A percentile compares a stretch with the other conserved stretches of the same genome.
Conservation (phyloP, 1,140 invertebrate genomes). For the Orchestia grillus region DNA sequence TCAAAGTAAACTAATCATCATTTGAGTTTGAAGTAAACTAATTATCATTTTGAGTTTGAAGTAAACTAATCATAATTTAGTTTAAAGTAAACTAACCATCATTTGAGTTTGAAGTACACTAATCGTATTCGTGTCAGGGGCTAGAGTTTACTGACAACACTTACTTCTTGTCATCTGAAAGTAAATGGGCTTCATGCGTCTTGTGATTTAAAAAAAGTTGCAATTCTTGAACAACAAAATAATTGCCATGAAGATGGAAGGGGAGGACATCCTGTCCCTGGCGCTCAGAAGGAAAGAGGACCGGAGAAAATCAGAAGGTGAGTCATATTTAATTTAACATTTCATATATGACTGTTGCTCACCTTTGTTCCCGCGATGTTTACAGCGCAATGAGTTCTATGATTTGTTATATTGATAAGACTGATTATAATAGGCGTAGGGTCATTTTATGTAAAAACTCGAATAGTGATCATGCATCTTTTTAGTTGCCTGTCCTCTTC, state of each 20-base stretch:
- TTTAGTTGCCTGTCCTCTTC: neutral
- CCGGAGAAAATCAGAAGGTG: conserved; percentile 23
- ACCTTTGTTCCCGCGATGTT: neutral
- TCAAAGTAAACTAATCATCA: no score
- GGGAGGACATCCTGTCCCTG: neutral
- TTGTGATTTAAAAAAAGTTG: neutral
- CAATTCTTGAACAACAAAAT: neutral
- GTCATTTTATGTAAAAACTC: neutral
- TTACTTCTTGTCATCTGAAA: neutral
- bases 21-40: no score
- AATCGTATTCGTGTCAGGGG: neutral
- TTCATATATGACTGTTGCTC: neutral
- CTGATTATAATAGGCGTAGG: neutral
- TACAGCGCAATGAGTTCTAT: no score
- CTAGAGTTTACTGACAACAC: neutral
- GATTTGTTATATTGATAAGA: neutral
- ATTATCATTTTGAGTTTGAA: neutral
- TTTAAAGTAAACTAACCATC: no score
- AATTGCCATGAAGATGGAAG: conserved; percentile 30
- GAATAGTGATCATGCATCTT: neutral
- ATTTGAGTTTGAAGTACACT: no score
- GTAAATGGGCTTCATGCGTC: neutral
- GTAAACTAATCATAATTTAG: no score
- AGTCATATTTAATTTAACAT: neutral
- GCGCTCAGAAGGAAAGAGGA: conserved; percentile 14